phyloP scores from a whole-genome alignment of 2,888 invertebrate genomes.

The Nesidiocoris tenuis region DNA sequence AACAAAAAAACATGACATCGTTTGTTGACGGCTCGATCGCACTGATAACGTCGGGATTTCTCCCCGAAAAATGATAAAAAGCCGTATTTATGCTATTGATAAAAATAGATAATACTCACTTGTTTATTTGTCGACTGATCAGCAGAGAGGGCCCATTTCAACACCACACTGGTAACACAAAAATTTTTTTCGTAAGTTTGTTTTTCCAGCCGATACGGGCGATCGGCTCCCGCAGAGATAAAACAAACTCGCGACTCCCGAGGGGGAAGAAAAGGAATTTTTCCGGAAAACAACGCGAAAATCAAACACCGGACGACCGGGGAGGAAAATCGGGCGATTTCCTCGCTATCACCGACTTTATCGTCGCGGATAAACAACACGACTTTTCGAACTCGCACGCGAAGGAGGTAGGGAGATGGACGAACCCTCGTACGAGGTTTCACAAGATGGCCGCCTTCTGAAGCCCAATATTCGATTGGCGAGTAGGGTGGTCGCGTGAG shows the following conservation, averaged over 20 bases:
- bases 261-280: not conserved
- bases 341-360: not conserved
- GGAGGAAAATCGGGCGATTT: not conserved
- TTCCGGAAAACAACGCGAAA: conserved; percentile 5
- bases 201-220: conserved; percentile 13
- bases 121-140: not conserved
- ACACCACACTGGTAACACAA: conserved; percentile 8
- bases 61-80: not conserved
- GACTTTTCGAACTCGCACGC: conserved; percentile 3
- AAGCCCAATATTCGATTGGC: conserved; percentile 34
- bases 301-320: no score
- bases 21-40: not conserved
- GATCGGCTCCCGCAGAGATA: not conserved
- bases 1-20: not conserved
- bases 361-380: conserved; percentile 1
- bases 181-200: not conserved
- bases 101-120: not conserved
- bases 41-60: not conserved
- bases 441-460: conserved; percentile 35
- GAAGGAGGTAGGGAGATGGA: conserved; percentile 12
- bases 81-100: not conserved
- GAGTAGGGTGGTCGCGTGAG: conserved; percentile 13
- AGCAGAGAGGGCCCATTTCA: not conserved
- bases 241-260: not conserved
- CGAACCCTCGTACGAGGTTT: conserved; percentile 34